phyloP scores from a whole-genome alignment of 2,113 vertebrate species.

The Parus major region DNA sequence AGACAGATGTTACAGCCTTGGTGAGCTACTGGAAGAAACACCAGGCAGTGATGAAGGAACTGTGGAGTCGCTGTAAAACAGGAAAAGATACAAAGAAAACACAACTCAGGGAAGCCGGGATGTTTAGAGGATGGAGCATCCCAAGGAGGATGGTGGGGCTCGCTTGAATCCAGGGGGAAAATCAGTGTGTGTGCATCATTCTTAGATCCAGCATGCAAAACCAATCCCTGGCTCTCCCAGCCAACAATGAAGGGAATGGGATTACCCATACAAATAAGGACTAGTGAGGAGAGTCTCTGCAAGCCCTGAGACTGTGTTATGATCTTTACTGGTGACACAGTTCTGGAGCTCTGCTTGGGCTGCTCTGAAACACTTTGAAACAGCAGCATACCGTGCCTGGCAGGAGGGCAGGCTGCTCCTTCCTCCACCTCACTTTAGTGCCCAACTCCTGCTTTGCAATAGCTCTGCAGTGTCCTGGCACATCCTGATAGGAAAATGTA shows the following conservation, averaged over 20 bases:
- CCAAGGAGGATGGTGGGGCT: background rate
- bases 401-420: background rate
- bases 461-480: background rate
- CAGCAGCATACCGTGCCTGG: background rate
- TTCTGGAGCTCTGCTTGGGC: background rate
- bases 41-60: background rate
- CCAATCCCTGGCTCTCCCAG: rapidly evolving
- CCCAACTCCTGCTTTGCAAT: background rate
- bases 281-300: background rate
- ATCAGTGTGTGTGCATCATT: rapidly evolving
- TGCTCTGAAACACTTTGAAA: background rate
- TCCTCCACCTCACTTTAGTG: background rate
- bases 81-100: background rate
- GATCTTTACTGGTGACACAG: background rate
- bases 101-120: background rate
- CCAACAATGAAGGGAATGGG: rapidly evolving
- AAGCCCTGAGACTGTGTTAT: background rate
- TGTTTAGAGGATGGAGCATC: background rate
- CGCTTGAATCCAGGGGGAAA: background rate
- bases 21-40: background rate
- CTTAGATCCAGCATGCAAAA: background rate
- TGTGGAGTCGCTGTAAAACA: background rate
- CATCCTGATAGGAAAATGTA: slow-evolving; percentile 14
- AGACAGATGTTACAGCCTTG: background rate
- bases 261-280: background rate